Evolutionary conservation across 2,113 vertebrate genomes (phyloP), one percentile per base, ranked within the genome.

Genomic region (Rhinoptilus africanus): DNA sequence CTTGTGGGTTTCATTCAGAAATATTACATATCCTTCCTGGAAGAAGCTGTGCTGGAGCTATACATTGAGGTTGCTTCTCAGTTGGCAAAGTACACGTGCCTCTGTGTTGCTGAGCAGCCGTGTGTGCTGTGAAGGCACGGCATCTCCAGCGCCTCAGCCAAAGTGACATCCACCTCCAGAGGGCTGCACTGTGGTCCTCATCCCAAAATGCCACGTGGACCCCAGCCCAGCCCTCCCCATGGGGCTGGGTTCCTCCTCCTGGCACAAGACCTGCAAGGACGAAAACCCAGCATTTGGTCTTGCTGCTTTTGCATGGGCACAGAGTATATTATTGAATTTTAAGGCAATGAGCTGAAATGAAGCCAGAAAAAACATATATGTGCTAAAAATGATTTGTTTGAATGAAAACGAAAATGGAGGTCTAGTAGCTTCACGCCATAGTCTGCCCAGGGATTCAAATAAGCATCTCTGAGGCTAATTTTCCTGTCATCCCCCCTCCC

Each of bases 381-480:
- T 69, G 50, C 10, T 88, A 56, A 90, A 76, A 53, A 8, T 0
- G 0, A 39, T 92, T 80, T 88, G n/a, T 69, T 62, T 62, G n/a
- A 88, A 76, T 37, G 43, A 35, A 54, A 50, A 85, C 48, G 30
- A 82, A 78, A 56, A 66, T 62, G 19, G 64, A 81, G 4, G 2
- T 26, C 16, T 66, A 41, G 34, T 51, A 14, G 41, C 45, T 95
- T 56, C 41, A 9, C 4, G 1, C 57, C 17, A 6, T 34, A 41
- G 53, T 43, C 86, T 93, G 76, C 56, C 43, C 62, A 85, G 34
- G 48, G 26, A 81, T 92, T 93, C 78, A 53, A 78, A 39, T 81
- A 73, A 92, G 71, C 60, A 88, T 83, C 45, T 88, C 82, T 88
- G 30, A 94, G 57, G 76, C 87, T 85, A 91, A 69, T 95, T 93